Percentiles rank a stretch among this genome's conserved stretches.
These are phyloP conservation scores for Agrochola lota DNA, from an alignment of 2,888 invertebrate genomes.

Conservation along the genomic window DNA sequence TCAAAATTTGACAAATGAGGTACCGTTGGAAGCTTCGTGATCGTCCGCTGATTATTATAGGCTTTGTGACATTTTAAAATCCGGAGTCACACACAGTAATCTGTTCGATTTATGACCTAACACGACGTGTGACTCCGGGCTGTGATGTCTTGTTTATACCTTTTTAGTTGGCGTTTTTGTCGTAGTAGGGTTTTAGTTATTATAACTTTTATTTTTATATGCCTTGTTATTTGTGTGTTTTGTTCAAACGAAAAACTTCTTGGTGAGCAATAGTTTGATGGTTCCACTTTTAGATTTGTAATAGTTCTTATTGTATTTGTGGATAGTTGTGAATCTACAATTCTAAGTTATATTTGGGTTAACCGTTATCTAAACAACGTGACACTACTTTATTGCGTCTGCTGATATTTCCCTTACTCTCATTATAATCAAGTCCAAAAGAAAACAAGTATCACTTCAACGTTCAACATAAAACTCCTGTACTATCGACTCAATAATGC, in stretches of 20 bases:
- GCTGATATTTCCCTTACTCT: neutral
- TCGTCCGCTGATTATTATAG: too few species aligned
- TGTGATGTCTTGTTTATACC: too few species aligned
- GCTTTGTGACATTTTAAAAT: too few species aligned
- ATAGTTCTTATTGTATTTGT: neutral
- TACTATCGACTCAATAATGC: neutral
- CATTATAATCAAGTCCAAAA: neutral
- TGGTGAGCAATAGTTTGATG: neutral
- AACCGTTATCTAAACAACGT: neutral
- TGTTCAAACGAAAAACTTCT: neutral
- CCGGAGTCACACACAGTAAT: too few species aligned
- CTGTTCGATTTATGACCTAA: too few species aligned
- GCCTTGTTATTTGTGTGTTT: constrained; percentile 7
- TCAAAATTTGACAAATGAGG: too few species aligned
- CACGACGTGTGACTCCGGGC: too few species aligned
- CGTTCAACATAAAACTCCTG: neutral
- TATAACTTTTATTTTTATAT: too few species aligned
- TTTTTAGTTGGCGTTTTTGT: too few species aligned
- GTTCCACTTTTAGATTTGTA: neutral
- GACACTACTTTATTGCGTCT: neutral
- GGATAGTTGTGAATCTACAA: neutral
- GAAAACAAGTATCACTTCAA: neutral
- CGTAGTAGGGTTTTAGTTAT: too few species aligned
- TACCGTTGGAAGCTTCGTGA: too few species aligned
- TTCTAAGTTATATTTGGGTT: neutral